Evolutionary conservation across 2,113 vertebrate species (phyloP).

Genomic region (Vicugna pacos): DNA sequence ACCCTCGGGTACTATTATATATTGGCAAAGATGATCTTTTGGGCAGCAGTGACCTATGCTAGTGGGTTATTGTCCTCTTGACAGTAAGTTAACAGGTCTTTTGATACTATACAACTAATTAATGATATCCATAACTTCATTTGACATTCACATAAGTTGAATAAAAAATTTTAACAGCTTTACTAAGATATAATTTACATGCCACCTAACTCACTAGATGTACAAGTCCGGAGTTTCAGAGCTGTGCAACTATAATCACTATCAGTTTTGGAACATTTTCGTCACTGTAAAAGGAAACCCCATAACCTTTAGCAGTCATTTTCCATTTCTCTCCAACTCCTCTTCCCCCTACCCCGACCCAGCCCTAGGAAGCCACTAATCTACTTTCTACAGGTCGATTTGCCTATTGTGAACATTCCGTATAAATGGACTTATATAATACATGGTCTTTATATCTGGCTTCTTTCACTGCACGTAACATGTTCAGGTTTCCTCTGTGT

Average conservation of each 20-base stretch:
- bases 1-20: background rate
- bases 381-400: conserved; percentile 17
- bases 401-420: background rate
- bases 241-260: background rate
- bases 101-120: background rate
- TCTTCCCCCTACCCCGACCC: too few species aligned
- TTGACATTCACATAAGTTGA: conserved; percentile 29
- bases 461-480: conserved; percentile 25
- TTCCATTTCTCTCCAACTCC: background rate
- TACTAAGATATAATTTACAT: conserved; percentile 38
- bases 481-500: background rate
- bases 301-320: background rate
- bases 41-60: background rate
- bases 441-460: background rate
- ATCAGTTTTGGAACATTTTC: conserved; percentile 36
- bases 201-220: background rate
- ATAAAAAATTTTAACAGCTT: conserved; percentile 35
- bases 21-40: conserved; percentile 32
- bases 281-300: background rate
- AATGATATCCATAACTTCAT: conserved; percentile 6
- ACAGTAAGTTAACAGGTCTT: conserved; percentile 25
- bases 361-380: background rate
- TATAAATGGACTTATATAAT: background rate
- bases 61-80: conserved; percentile 25
- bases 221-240: background rate